Evolutionary conservation across 2,797 vertebrate species (phyloP).

Genomic region (Pseudochaenichthys georgianus): DNA sequence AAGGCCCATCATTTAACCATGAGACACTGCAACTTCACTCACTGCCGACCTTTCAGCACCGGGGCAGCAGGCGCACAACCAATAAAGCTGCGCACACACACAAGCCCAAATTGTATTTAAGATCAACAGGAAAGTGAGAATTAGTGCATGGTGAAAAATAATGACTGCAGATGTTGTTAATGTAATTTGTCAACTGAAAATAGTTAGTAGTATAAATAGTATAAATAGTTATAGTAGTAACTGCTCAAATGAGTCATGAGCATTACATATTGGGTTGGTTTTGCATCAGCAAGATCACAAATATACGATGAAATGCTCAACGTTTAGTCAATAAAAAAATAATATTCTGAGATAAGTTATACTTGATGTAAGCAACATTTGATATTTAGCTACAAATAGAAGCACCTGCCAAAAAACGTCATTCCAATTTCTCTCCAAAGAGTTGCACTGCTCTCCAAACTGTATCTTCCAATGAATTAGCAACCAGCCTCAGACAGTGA

Average conservation of each 20-base stretch:
- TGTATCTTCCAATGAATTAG: conserved; percentile 63
- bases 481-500: conserved; percentile 55
- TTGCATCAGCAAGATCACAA: background rate
- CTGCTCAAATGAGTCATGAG: no score
- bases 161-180: background rate
- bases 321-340: background rate
- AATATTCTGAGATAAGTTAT: background rate
- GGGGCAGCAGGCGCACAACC: conserved; percentile 14
- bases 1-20: conserved; percentile 78
- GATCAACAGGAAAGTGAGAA: conserved; percentile 7
- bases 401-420: conserved; percentile 1
- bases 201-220: no score
- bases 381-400: conserved; percentile 1
- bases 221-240: no score
- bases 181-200: conserved; percentile 6
- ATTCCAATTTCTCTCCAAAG: conserved; percentile 3
- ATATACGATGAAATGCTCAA: background rate
- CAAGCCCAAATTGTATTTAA: background rate
- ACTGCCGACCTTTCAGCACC: conserved; percentile 49
- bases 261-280: no score
- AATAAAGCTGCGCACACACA: conserved; percentile 1
- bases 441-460: conserved; percentile 31
- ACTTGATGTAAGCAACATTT: background rate
- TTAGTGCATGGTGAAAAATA: background rate
- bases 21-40: conserved; percentile 72